Conservation (phyloP, 2,113 vertebrate species). For the Tursiops truncatus region DNA sequence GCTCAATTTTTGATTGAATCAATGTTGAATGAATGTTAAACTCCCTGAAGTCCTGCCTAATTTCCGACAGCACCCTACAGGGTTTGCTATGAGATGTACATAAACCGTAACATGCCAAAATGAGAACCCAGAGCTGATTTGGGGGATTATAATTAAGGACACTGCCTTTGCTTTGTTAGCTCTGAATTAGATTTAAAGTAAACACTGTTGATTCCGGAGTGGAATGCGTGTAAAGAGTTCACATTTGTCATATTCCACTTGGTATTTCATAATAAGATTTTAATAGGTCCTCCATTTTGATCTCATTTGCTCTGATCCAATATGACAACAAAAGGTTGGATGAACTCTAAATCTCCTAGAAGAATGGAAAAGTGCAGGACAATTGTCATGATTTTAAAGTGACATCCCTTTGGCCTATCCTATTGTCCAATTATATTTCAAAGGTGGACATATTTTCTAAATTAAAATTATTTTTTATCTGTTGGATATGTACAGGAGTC, state of each 20-base stretch:
- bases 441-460: background rate
- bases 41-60: background rate
- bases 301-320: conserved; percentile 14
- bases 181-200: conserved; percentile 46
- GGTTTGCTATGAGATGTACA: background rate
- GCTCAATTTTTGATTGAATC: background rate
- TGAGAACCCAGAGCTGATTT: background rate
- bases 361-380: background rate
- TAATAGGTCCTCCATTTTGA: conserved; percentile 21
- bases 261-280: background rate
- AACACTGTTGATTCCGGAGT: background rate
- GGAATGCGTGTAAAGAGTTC: background rate
- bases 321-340: background rate
- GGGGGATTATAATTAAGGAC: conserved; percentile 32
- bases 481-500: background rate
- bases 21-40: background rate
- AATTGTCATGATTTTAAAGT: conserved; percentile 29
- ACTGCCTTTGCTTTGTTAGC: background rate
- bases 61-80: background rate
- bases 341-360: background rate
- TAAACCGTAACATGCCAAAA: conserved; percentile 26
- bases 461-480: conserved; percentile 44
- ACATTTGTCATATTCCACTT: background rate
- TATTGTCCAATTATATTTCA: conserved; percentile 44
- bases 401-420: background rate